Conservation (phyloP, 2,797 vertebrate species). For the Chaenodraco wilsoni region DNA sequence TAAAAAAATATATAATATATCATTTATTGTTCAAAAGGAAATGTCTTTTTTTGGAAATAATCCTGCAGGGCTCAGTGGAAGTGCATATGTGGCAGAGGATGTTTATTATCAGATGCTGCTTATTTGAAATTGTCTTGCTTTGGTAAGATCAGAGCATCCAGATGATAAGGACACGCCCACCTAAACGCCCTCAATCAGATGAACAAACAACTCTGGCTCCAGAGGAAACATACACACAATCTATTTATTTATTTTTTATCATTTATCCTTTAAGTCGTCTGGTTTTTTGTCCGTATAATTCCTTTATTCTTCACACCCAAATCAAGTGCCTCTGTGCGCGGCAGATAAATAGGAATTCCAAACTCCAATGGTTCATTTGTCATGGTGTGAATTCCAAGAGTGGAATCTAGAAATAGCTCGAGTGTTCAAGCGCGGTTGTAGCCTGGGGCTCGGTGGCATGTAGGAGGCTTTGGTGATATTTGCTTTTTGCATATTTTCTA, state of each 20-base stretch:
- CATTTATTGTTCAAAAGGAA: constrained; percentile 53
- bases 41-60: constrained; percentile 58
- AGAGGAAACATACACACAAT: constrained; percentile 64
- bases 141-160: constrained; percentile 73
- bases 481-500: constrained; percentile 87
- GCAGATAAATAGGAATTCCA: constrained; percentile 89
- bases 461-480: constrained; percentile 90
- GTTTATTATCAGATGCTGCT: constrained; percentile 75
- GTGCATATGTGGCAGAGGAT: constrained; percentile 51
- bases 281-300: constrained; percentile 83
- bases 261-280: constrained; percentile 84
- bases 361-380: constrained; percentile 90
- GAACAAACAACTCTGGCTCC: constrained; percentile 74
- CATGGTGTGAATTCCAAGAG: constrained; percentile 89
- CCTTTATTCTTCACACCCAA: constrained; percentile 87
- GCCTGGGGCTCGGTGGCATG: constrained; percentile 86
- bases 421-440: constrained; percentile 83
- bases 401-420: constrained; percentile 88
- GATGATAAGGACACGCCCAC: constrained; percentile 79
- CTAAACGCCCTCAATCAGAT: constrained; percentile 79
- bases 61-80: constrained; percentile 58
- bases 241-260: constrained; percentile 83
- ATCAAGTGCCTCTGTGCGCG: constrained; percentile 84
- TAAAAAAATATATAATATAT: neutral
- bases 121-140: constrained; percentile 66